A percentile compares a stretch with the other conserved stretches of the same genome.
These are phyloP conservation scores for Bufo gargarizans DNA, from an alignment of 2,113 vertebrate species.

Conservation along the genomic window DNA sequence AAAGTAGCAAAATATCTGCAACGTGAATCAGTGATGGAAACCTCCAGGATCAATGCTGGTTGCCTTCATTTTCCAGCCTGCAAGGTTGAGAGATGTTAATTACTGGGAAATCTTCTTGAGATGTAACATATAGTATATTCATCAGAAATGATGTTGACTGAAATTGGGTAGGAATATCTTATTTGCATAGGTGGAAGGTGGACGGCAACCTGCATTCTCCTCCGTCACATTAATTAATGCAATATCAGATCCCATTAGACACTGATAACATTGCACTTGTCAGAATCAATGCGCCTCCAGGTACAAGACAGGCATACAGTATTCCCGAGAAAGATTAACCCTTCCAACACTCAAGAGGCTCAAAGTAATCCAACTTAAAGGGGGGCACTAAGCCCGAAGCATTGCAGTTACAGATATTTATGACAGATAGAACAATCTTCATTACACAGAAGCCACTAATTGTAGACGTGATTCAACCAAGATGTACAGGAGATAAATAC, in stretches of 20 bases:
- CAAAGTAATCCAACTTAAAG: not conserved
- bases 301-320: slow-evolving; percentile 1
- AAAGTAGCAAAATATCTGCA: not conserved
- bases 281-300: slow-evolving; percentile 39
- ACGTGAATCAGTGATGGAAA: slow-evolving; percentile 12
- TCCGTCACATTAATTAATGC: slow-evolving; percentile 52
- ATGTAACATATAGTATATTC: slow-evolving; percentile 42
- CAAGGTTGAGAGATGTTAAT: slow-evolving; percentile 40
- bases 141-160: not conserved
- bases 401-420: no score
- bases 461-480: no score
- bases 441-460: no score
- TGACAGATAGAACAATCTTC: no score
- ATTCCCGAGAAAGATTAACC: slow-evolving; percentile 9
- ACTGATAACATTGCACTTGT: slow-evolving; percentile 41
- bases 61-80: slow-evolving; percentile 24
- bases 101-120: slow-evolving; percentile 19
- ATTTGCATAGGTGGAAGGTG: slow-evolving; percentile 29
- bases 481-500: no score
- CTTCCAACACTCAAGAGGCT: not conserved
- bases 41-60: not conserved
- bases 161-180: slow-evolving; percentile 25
- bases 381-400: no score
- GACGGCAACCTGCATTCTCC: not conserved
- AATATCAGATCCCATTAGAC: slow-evolving; percentile 46